These are phyloP conservation scores for Pollachius pollachius DNA, from an alignment of 2,113 vertebrate genomes.

Conservation along the genomic window DNA sequence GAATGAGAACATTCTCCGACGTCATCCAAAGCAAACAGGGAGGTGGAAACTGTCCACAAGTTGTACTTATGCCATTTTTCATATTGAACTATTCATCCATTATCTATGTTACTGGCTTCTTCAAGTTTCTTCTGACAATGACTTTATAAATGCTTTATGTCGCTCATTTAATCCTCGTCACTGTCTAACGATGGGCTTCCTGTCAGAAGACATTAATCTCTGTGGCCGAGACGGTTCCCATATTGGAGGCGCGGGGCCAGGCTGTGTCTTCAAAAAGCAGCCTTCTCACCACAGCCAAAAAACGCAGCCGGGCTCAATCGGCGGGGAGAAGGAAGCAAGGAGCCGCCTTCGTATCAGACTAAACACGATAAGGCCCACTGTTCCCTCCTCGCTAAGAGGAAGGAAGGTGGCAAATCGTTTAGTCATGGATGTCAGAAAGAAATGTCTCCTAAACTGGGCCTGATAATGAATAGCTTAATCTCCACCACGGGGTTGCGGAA, in stretches of 20 bases:
- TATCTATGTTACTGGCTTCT: no score
- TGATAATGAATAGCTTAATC: constrained; percentile 18
- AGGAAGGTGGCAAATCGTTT: constrained; percentile 37
- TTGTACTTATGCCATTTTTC: no score
- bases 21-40: constrained; percentile 3
- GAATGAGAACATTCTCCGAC: constrained; percentile 10
- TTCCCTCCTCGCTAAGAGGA: constrained; percentile 17
- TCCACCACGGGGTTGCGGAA: constrained; percentile 14
- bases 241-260: constrained; percentile 16
- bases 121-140: no score
- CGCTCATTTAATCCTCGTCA: no score
- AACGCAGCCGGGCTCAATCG: constrained; percentile 13
- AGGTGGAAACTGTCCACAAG: constrained; percentile 6
- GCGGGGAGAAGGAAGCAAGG: constrained; percentile 40
- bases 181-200: neutral
- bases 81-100: neutral
- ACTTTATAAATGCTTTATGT: no score
- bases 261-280: constrained; percentile 9
- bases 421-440: constrained; percentile 15
- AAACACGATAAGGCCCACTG: constrained; percentile 34
- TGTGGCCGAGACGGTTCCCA: neutral
- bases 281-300: constrained; percentile 24
- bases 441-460: constrained; percentile 23
- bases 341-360: constrained; percentile 34
- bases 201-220: constrained; percentile 28